Conservation (phyloP, 2,797 vertebrate species). For the Neosilurus hyrtlii region DNA sequence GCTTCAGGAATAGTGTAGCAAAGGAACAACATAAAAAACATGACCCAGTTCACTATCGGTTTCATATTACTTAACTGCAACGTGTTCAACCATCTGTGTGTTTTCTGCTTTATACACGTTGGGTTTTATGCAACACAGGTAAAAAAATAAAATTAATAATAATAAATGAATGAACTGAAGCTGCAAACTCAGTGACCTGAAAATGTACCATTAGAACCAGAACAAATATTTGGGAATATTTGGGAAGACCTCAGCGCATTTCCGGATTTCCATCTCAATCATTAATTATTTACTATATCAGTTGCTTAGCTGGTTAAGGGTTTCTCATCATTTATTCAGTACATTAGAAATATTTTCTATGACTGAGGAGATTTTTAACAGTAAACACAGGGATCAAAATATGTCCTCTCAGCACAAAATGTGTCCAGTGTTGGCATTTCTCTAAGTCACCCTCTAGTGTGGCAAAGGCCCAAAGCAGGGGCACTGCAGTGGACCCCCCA, state of each 20-base stretch:
- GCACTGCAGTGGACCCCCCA: slow-evolving; percentile 44
- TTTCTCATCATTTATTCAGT: background rate
- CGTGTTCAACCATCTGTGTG: no score
- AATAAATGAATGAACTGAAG: slow-evolving; percentile 30
- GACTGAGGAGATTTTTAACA: slow-evolving; percentile 26
- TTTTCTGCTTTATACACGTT: slow-evolving; percentile 22
- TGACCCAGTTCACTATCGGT: no score
- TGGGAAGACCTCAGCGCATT: slow-evolving; percentile 7
- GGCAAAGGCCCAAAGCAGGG: slow-evolving; percentile 57
- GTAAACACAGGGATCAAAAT: slow-evolving; percentile 28
- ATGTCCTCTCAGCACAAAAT: slow-evolving; percentile 50
- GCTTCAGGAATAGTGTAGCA: no score
- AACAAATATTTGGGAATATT: slow-evolving; percentile 22
- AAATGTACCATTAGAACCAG: slow-evolving; percentile 42
- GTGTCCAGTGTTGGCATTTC: slow-evolving; percentile 59
- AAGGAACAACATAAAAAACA: no score
- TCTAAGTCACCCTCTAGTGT: slow-evolving; percentile 59
- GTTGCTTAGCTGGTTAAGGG: slow-evolving; percentile 15
- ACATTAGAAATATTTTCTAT: slow-evolving; percentile 8
- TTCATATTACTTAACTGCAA: no score
- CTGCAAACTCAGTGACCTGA: slow-evolving; percentile 32
- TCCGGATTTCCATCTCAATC: slow-evolving; percentile 20
- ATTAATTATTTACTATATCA: slow-evolving; percentile 19
- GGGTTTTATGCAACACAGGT: slow-evolving; percentile 55
- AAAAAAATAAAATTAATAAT: slow-evolving; percentile 31